Evolutionary conservation across 2,113 vertebrate species (phyloP).

Genomic region (Mirza zaza): DNA sequence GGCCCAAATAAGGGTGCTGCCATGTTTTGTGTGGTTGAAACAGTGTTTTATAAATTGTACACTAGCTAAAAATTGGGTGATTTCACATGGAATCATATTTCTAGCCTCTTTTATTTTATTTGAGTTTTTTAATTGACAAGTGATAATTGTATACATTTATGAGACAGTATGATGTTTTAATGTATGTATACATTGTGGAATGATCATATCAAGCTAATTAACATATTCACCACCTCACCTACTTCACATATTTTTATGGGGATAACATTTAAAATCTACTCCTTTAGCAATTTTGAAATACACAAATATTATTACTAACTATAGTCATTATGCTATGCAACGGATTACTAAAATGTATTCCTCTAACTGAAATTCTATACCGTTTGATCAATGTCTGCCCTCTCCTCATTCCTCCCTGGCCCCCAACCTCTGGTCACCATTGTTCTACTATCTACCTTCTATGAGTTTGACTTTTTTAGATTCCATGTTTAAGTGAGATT

Average conservation of each 20-base stretch:
- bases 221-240: background rate
- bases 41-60: background rate
- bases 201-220: background rate
- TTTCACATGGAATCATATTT: background rate
- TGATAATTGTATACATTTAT: background rate
- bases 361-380: background rate
- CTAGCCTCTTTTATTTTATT: background rate
- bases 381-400: background rate
- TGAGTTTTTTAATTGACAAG: background rate
- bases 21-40: background rate
- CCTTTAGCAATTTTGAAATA: background rate
- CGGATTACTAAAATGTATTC: background rate
- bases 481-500: background rate
- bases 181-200: background rate
- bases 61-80: background rate
- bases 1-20: background rate
- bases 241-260: background rate
- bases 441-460: background rate
- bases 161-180: background rate
- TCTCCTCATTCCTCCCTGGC: background rate
- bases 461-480: background rate
- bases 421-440: background rate
- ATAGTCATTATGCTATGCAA: background rate
- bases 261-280: background rate
- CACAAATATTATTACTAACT: background rate